Conservation (phyloP, 2,113 vertebrate genomes). For the Hippotragus niger region DNA sequence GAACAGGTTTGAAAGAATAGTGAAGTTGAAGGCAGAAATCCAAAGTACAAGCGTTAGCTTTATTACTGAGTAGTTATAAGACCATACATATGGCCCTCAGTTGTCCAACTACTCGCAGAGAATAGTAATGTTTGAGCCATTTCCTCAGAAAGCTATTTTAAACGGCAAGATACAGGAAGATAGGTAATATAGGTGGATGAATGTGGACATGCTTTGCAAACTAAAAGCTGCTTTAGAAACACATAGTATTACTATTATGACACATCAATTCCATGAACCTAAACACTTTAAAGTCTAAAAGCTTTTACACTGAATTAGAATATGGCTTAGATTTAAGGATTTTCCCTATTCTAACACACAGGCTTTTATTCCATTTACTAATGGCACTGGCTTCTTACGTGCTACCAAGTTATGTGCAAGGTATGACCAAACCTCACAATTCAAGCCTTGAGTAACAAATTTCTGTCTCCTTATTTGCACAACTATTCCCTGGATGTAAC, state of each 20-base stretch:
- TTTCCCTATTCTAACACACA: background rate
- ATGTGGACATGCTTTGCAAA: background rate
- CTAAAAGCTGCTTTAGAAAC: background rate
- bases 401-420: background rate
- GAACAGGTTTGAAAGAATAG: background rate
- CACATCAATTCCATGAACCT: background rate
- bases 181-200: background rate
- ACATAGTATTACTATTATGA: background rate
- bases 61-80: background rate
- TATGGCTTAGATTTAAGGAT: background rate
- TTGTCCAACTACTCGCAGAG: background rate
- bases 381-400: background rate
- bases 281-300: background rate
- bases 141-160: constrained; percentile 1
- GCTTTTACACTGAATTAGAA: background rate
- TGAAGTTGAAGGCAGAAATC: background rate
- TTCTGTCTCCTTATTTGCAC: background rate
- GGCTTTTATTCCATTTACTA: background rate
- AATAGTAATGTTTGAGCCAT: background rate
- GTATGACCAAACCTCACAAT: background rate
- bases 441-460: background rate
- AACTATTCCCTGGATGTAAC: background rate
- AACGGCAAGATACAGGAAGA: background rate
- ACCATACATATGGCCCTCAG: background rate
- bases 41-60: background rate